Conservation (phyloP, 2,797 vertebrate genomes). For the Zalophus californianus region DNA sequence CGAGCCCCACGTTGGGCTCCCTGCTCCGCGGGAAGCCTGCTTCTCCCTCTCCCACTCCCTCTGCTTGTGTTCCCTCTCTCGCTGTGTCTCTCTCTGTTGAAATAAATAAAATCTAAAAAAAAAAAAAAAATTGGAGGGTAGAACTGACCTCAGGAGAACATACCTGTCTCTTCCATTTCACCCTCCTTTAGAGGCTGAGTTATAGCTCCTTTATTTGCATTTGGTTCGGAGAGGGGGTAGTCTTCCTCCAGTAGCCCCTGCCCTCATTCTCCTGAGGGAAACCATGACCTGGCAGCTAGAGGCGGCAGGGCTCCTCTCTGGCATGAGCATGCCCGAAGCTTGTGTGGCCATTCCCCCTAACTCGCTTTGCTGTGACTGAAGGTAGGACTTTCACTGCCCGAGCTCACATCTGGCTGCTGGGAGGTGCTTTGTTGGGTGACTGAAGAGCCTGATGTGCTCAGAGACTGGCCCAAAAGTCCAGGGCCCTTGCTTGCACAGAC, state of each 20-base stretch:
- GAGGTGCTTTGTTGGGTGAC: not conserved
- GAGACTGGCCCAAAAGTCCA: not conserved
- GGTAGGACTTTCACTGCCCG: not conserved
- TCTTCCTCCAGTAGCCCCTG: not conserved
- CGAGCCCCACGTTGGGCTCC: too few species aligned
- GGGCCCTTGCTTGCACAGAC: not conserved
- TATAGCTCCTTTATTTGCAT: not conserved
- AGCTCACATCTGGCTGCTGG: not conserved
- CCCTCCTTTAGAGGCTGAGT: not conserved
- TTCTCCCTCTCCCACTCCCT: too few species aligned
- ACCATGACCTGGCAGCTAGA: not conserved
- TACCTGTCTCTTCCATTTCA: not conserved
- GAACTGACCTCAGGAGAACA: constrained; percentile 3
- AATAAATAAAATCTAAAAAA: too few species aligned
- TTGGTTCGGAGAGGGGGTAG: not conserved
- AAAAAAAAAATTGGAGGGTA: not conserved
- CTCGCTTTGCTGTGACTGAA: not conserved
- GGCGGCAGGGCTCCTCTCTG: not conserved
- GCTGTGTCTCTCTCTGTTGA: too few species aligned
- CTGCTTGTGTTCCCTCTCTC: too few species aligned
- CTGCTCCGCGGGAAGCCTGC: too few species aligned
- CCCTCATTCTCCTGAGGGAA: not conserved
- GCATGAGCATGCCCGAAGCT: too few species aligned
- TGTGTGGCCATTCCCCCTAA: not conserved
- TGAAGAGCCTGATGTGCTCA: not conserved